Base-by-base conservation (phyloP, 2,888 invertebrate species). In the Cephus spinipes region DNA sequence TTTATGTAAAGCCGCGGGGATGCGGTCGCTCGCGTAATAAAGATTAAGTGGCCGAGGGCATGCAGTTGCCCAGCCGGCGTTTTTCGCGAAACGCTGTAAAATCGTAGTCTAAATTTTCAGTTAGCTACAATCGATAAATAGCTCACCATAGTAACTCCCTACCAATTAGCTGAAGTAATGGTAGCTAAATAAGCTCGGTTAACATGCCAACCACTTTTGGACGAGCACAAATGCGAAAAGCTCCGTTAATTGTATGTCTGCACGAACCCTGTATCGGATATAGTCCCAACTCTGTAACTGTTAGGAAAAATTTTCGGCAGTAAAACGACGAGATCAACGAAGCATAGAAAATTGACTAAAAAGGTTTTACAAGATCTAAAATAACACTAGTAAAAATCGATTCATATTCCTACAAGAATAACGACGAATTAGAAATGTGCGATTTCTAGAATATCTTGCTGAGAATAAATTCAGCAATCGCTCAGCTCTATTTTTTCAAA, bases 11-110 rank as follows among this genome's bases (percentile, higher is more conserved):
- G 79, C 80, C 74, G 35, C 74, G 77, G 76, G 71, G 71, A 71
- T 79, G 77, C 78, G 79, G 73, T 76, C 75, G 79, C 81, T 81
- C 74, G 35, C 77, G 79, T 83, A 83, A 86, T 84, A 83, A 83
- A 83, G 83, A 83, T 84, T 81, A 82, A 85, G 81, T 33, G 32
- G 4, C 31, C 55, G 55, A 55, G 55, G 55, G 6, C 23, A 55
- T 9, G 23, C 40, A 23, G 9, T 55, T 55, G 55, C 9, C 23
- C 55, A 23, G 55, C 55, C 9, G 23, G 2, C 1, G 23, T 55
- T 9, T 55, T 9, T 55, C 9, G 55, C 55, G 23, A 23, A 23
- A 55, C 23, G 9, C 55, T 55, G 55, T 55, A 55, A 55, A 55
- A 55, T 55, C 55, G 23, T 23, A 9, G 9, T 55, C 23, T 55